Evolutionary conservation across 1,140 invertebrate species (phyloP), one percentile per base, ranked within the genome.

Genomic region (Formica exsecta): DNA sequence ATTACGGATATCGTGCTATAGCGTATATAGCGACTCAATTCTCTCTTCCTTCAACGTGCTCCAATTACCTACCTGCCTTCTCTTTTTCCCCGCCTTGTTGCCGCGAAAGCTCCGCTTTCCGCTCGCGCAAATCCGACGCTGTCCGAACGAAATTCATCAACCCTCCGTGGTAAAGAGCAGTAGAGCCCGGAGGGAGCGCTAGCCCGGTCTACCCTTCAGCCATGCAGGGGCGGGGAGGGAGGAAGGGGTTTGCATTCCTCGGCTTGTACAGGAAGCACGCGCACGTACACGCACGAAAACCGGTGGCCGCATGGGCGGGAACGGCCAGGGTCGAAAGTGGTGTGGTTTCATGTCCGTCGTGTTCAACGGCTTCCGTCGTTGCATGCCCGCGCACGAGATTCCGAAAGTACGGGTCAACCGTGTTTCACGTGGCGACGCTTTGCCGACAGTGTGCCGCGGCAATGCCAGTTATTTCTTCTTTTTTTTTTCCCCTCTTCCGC

Each of bases 81-180:
- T 36, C 19, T 79, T 11, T 76, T 59, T 38, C 64, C 22, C 13
- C n/a, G 25, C 22, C 41, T 29, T 32, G 48, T 51, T 51, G 16
- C 32, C 32, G 29, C 48, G n/a, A 13, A 19, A 51, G 13, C 48
- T 51, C 65, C 66, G 51, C 84, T 68, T 66, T 76, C 61, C 71
- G 66, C 25, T 44, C 70, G 70, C 68, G 75, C 71, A 87, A 89
- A 86, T 89, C 73, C 87, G 73, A 77, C 81, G 80, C 70, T 79
- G 87, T 85, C 85, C 87, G 85, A 66, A 85, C 68, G 70, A 87
- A 87, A 90, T 85, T 89, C 70, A 89, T 87, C 88, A 87, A 85
- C 79, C 74, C 86, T 85, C 74, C 48, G 74, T 73, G 70, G 32
- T 51, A 41, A 51, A 51, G 64, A 70, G 68, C 62, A 25, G 65